phyloP scores from a whole-genome alignment of 2,113 vertebrate genomes.

The Callopanchax toddi region DNA sequence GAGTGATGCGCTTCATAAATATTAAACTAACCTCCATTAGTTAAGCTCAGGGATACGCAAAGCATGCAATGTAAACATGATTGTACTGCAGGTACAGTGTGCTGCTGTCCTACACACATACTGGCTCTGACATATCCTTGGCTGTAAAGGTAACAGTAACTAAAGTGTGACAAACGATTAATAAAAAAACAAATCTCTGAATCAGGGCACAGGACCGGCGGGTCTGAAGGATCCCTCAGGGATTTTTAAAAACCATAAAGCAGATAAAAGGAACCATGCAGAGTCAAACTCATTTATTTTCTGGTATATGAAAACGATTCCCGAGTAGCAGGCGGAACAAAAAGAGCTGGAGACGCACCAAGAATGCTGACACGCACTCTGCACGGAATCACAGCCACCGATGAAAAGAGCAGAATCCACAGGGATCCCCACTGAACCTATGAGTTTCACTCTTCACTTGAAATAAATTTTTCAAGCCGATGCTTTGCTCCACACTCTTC shows the following conservation, averaged over 20 bases:
- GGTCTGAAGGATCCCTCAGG: slow-evolving; percentile 17
- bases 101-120: no score
- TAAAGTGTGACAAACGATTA: slow-evolving; percentile 42
- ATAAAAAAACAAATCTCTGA: slow-evolving; percentile 10
- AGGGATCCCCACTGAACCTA: slow-evolving; percentile 18
- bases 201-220: slow-evolving; percentile 14
- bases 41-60: slow-evolving; percentile 23
- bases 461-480: slow-evolving; percentile 51
- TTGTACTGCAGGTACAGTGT: slow-evolving; percentile 14
- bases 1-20: slow-evolving; percentile 53
- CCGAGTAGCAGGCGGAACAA: slow-evolving; percentile 26
- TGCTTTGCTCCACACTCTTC: slow-evolving; percentile 19
- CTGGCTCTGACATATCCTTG: slow-evolving; percentile 1
- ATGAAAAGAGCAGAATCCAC: background rate
- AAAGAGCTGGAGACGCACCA: slow-evolving; percentile 43
- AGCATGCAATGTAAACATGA: slow-evolving; percentile 39
- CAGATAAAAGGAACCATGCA: slow-evolving; percentile 14
- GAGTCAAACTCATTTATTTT: slow-evolving; percentile 52
- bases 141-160: slow-evolving; percentile 46
- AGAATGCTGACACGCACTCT: slow-evolving; percentile 59
- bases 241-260: slow-evolving; percentile 25
- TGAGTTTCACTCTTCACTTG: no score
- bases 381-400: slow-evolving; percentile 23
- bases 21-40: slow-evolving; percentile 51
- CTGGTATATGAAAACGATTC: slow-evolving; percentile 50